Conservation (phyloP, 2,888 invertebrate species). For the Sepiola atlantica region DNA sequence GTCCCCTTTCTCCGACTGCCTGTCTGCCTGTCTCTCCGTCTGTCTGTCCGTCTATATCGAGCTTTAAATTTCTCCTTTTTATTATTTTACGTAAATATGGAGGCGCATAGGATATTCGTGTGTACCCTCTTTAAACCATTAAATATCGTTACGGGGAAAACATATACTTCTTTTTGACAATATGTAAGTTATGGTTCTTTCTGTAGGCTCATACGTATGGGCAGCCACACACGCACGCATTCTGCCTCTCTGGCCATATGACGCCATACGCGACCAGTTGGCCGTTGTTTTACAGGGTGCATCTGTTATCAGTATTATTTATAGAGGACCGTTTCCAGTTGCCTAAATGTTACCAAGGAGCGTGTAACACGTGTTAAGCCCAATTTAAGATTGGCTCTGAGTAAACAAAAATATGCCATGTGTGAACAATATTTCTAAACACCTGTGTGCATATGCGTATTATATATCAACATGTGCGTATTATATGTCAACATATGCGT, state of each 20-base stretch:
- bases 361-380: background rate
- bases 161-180: background rate
- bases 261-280: background rate
- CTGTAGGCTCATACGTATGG: background rate
- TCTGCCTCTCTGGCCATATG: background rate
- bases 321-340: background rate
- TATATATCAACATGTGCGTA: no score
- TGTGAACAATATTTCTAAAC: background rate
- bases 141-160: background rate
- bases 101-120: background rate
- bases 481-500: no score
- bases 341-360: background rate
- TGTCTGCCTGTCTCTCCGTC: no score
- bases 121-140: background rate
- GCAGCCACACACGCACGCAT: background rate
- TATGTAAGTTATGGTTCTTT: background rate
- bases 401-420: no score
- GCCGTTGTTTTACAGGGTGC: background rate
- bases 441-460: no score
- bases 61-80: no score
- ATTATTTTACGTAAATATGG: no score
- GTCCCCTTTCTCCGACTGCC: no score
- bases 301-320: background rate
- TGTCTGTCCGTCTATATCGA: no score
- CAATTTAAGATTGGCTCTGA: background rate